Evolutionary conservation across 2,797 vertebrate genomes (phyloP).

Genomic region (Neosalanx taihuensis): DNA sequence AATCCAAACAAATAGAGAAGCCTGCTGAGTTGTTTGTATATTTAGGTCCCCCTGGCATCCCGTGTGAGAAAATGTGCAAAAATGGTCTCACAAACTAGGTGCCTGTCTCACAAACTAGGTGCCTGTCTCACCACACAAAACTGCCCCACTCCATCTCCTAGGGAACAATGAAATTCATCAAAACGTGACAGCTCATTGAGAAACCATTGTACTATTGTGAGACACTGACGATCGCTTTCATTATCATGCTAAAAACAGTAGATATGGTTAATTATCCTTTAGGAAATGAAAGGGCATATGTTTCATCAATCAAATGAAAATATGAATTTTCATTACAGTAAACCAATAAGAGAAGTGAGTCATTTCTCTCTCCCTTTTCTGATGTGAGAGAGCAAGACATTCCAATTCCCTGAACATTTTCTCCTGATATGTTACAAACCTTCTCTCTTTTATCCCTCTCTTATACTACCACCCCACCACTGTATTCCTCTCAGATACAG

Average conservation of each 20-base stretch:
- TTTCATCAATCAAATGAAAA: conserved; percentile 4
- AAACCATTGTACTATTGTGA: not conserved
- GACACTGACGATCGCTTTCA: not conserved
- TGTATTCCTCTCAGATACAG: not conserved
- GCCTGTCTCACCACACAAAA: conserved; percentile 19
- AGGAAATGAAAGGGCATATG: conserved; percentile 10
- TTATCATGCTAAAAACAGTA: conserved; percentile 28
- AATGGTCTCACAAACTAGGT: conserved; percentile 33
- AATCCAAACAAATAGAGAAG: conserved; percentile 23
- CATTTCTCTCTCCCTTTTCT: too few species aligned
- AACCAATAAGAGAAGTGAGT: not conserved
- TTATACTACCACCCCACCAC: not conserved
- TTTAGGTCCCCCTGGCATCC: conserved; percentile 52
- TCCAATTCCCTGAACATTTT: conserved; percentile 7
- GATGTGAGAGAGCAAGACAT: not conserved
- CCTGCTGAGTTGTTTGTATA: conserved; percentile 34
- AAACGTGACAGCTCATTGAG: conserved; percentile 17
- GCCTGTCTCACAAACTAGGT: not conserved
- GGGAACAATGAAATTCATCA: conserved; percentile 25
- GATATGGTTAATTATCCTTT: conserved; percentile 10
- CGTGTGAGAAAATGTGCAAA: conserved; percentile 33
- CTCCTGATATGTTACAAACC: conserved; percentile 2
- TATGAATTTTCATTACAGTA: not conserved
- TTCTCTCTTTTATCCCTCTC: not conserved
- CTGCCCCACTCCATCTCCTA: conserved; percentile 29